A percentile compares a stretch with the other conserved stretches of the same genome.
Conservation (phyloP, 2,888 invertebrate species). For the Perdita meconis region DNA sequence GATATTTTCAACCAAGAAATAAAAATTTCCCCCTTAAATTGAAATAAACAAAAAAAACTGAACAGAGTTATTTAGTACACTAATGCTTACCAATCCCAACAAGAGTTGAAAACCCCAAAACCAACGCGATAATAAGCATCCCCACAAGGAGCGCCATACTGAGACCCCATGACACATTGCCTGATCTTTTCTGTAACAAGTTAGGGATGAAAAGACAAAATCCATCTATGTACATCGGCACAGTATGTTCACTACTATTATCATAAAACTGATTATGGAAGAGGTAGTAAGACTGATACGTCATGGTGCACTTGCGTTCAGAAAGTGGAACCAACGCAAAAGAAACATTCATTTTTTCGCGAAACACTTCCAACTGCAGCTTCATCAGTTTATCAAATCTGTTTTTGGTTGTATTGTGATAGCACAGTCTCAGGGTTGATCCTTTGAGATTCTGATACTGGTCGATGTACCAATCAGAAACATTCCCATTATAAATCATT, state of each 20-base stretch:
- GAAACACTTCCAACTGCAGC: background rate
- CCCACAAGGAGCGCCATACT: background rate
- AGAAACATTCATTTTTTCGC: background rate
- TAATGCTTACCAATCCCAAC: too few relatives aligned
- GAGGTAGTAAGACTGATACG: background rate
- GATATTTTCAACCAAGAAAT: too few relatives aligned
- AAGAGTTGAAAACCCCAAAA: background rate
- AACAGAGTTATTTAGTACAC: too few relatives aligned
- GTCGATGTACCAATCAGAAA: background rate
- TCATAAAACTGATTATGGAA: background rate
- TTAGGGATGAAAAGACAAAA: background rate
- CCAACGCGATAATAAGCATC: background rate
- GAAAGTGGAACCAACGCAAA: background rate
- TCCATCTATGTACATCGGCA: background rate
- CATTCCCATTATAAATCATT: background rate
- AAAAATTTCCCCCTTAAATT: too few relatives aligned
- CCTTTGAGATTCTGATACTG: background rate
- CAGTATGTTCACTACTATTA: background rate
- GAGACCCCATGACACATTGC: background rate
- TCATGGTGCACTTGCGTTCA: background rate
- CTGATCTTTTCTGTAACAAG: background rate
- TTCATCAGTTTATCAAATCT: background rate
- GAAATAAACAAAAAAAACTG: too few relatives aligned
- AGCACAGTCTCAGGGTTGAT: background rate
- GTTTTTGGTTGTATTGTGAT: fast-evolving